phyloP scores from a whole-genome alignment of 2,888 invertebrate species.

The Galerucella pusilla region DNA sequence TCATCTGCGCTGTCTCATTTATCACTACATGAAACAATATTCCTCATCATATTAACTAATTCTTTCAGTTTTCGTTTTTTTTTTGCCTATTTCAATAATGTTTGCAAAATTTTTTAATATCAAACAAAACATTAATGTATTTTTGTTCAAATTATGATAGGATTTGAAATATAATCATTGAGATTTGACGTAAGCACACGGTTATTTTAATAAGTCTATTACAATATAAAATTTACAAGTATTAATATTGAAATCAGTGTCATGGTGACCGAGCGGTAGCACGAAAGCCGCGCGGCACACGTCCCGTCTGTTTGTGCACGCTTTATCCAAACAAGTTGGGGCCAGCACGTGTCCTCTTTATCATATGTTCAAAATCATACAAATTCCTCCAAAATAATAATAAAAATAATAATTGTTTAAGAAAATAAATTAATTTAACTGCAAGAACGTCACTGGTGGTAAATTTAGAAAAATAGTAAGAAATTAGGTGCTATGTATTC shows the following conservation, averaged over 20 bases:
- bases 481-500: too few species aligned
- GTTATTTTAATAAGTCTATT: slow-evolving; percentile 12
- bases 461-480: too few species aligned
- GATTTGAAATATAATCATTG: neutral
- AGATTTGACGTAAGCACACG: neutral
- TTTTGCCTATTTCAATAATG: too few species aligned
- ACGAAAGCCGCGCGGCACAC: slow-evolving; percentile 63
- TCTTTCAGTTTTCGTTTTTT: too few species aligned
- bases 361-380: slow-evolving; percentile 31
- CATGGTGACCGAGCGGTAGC: slow-evolving; percentile 61
- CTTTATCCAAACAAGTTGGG: slow-evolving; percentile 64
- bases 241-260: slow-evolving; percentile 47
- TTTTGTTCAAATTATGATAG: neutral
- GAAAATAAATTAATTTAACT: too few species aligned
- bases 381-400: slow-evolving; percentile 41
- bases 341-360: slow-evolving; percentile 72
- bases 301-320: slow-evolving; percentile 66
- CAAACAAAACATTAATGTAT: too few species aligned
- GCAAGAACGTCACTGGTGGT: too few species aligned
- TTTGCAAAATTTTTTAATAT: too few species aligned
- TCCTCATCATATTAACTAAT: too few species aligned
- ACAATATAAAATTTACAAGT: slow-evolving; percentile 54
- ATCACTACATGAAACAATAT: too few species aligned
- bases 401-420: neutral
- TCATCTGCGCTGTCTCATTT: too few species aligned